Conservation (phyloP, 2,797 vertebrate genomes). For the Aldrovandia affinis region DNA sequence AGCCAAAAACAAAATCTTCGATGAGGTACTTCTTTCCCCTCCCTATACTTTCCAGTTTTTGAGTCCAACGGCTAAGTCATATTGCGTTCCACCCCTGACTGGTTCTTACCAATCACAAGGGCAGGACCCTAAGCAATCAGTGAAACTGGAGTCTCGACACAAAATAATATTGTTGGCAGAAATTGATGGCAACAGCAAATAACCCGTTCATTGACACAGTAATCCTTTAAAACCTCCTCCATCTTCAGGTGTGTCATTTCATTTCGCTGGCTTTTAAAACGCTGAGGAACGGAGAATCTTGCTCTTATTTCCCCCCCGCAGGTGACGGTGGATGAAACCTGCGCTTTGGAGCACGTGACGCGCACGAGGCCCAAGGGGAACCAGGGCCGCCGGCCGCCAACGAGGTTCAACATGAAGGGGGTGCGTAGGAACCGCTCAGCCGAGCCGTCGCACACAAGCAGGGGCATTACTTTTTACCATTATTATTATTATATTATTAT, state of each 20-base stretch:
- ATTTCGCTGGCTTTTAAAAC: not conserved
- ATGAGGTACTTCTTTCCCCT: constrained; percentile 77
- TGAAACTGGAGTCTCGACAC: not conserved
- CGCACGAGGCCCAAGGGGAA: constrained; percentile 83
- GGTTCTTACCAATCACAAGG: not conserved
- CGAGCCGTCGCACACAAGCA: not conserved
- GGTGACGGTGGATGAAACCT: constrained; percentile 86
- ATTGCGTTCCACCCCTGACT: not conserved
- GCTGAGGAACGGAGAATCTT: not conserved
- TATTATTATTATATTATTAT: no score
- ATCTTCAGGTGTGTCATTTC: not conserved
- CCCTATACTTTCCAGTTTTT: not conserved
- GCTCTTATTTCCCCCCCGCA: constrained; percentile 56
- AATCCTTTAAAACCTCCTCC: not conserved
- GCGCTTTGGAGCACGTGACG: constrained; percentile 89
- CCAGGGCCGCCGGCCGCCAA: constrained; percentile 85
- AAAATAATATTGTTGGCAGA: not conserved
- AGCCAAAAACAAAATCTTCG: constrained; percentile 92
- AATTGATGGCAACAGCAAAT: not conserved
- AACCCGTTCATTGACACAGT: not conserved
- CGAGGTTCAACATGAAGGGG: constrained; percentile 92
- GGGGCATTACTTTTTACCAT: not conserved
- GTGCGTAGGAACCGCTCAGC: constrained; percentile 58
- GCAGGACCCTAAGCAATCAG: not conserved
- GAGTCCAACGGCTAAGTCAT: not conserved